phyloP scores from a whole-genome alignment of 2,888 invertebrate genomes.

The Drymonia ruficornis region DNA sequence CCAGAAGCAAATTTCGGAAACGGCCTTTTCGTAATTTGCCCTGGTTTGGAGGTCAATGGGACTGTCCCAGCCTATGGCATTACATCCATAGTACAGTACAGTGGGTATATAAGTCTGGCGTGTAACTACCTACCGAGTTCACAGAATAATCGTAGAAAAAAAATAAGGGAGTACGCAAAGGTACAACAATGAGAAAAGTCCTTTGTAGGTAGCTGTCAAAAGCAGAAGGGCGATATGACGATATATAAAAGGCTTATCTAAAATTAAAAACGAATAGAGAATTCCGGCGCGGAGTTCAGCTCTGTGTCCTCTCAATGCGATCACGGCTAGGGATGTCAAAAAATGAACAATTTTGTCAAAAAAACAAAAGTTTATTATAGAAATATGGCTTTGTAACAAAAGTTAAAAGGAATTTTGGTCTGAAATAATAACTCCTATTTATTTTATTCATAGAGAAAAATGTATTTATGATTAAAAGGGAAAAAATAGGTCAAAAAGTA shows the following conservation, averaged over 20 bases:
- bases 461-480: too few relatives aligned
- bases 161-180: background rate
- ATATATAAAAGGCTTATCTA: constrained; percentile 17
- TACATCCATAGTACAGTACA: too few relatives aligned
- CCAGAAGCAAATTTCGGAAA: too few relatives aligned
- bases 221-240: constrained; percentile 14
- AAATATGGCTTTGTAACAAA: too few relatives aligned
- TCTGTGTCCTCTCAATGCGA: background rate
- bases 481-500: too few relatives aligned
- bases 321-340: background rate
- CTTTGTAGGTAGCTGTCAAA: constrained; percentile 1
- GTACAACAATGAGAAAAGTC: background rate
- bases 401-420: too few relatives aligned
- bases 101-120: too few relatives aligned
- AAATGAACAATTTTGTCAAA: background rate
- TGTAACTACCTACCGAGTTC: background rate
- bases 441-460: too few relatives aligned
- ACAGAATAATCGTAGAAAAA: background rate
- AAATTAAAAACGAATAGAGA: constrained; percentile 16
- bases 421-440: too few relatives aligned
- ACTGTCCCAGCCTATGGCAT: too few relatives aligned
- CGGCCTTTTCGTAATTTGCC: too few relatives aligned
- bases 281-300: constrained; percentile 16
- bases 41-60: too few relatives aligned
- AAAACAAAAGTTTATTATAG: background rate